Evolutionary conservation across 2,888 invertebrate genomes (phyloP).

Genomic region (Iselma pallidipennis): DNA sequence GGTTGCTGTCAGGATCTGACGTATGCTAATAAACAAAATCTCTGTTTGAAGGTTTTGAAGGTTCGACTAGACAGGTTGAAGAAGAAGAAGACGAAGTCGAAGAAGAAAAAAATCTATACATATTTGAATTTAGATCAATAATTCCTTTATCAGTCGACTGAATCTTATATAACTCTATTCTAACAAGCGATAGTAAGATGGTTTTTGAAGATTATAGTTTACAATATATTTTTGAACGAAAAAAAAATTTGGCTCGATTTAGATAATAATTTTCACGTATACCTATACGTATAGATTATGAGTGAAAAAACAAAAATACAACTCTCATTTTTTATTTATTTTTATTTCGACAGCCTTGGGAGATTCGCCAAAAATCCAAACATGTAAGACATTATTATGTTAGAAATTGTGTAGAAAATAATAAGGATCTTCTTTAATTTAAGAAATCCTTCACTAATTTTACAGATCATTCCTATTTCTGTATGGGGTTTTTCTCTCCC

Average conservation of each 20-base stretch:
- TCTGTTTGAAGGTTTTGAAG: slow-evolving; percentile 10
- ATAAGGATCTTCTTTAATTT: no score
- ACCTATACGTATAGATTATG: no score
- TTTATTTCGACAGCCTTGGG: slow-evolving; percentile 21
- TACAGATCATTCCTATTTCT: no score
- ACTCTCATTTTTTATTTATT: slow-evolving; percentile 12
- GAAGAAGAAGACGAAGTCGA: no score
- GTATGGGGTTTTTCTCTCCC: slow-evolving; percentile 8
- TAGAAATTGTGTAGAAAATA: no score
- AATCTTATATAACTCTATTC: neutral
- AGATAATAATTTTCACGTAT: neutral
- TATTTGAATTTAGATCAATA: neutral
- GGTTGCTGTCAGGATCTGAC: slow-evolving; percentile 18
- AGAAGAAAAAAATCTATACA: no score
- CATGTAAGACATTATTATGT: slow-evolving; percentile 19
- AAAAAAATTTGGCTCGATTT: neutral
- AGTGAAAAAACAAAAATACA: neutral
- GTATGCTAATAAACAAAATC: slow-evolving; percentile 26
- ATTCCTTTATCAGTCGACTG: neutral
- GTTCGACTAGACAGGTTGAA: neutral
- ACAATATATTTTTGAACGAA: no score
- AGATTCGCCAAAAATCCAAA: slow-evolving; percentile 19
- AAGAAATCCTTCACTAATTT: no score
- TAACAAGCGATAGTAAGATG: neutral
- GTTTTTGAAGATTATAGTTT: neutral